Evolutionary conservation across 2,113 vertebrate genomes (phyloP).

Genomic region (Triplophysa dalaica): DNA sequence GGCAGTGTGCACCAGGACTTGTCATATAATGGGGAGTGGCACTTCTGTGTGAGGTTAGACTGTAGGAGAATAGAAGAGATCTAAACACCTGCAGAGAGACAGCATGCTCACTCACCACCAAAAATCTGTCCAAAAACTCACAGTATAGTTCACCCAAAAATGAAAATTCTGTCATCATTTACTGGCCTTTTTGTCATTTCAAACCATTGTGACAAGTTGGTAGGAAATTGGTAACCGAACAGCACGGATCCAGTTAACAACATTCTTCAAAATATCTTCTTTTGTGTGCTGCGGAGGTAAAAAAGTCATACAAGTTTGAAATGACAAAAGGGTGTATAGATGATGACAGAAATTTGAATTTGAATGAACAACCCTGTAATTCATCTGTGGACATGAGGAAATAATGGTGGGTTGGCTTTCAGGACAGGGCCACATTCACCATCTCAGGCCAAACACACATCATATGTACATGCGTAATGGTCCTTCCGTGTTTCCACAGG

Average conservation of each 20-base stretch:
- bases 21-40: constrained; percentile 29
- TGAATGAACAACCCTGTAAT: too few relatives aligned
- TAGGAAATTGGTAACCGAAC: too few relatives aligned
- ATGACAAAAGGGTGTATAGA: too few relatives aligned
- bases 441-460: constrained; percentile 46
- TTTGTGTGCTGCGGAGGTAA: too few relatives aligned
- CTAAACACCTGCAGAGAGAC: constrained; percentile 2
- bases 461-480: constrained; percentile 52
- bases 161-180: too few relatives aligned
- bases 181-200: too few relatives aligned
- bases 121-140: background rate
- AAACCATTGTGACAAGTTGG: too few relatives aligned
- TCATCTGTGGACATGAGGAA: background rate
- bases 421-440: constrained; percentile 29
- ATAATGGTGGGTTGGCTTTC: constrained; percentile 47
- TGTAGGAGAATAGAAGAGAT: background rate
- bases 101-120: background rate
- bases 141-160: too few relatives aligned
- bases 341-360: too few relatives aligned
- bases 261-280: too few relatives aligned
- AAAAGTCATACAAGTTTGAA: too few relatives aligned
- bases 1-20: constrained; percentile 55
- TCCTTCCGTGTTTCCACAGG: constrained; percentile 65
- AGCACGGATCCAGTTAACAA: too few relatives aligned
- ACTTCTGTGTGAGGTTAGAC: background rate